Base-by-base conservation (phyloP, 2,113 vertebrate genomes). In the Spermophilus dauricus region DNA sequence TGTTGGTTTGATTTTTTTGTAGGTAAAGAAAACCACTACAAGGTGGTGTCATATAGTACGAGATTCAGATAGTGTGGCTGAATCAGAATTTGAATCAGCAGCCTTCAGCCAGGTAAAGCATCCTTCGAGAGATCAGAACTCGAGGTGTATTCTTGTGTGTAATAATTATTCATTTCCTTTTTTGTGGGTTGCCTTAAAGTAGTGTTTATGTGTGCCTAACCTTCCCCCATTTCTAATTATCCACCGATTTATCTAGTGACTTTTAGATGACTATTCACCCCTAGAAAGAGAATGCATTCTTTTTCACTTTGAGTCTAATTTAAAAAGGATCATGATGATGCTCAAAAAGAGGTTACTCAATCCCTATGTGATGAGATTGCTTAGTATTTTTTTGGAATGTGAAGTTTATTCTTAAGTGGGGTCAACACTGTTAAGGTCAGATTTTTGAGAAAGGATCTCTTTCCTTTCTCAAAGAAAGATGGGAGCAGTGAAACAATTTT, bases 11-110 rank as follows among this genome's bases (percentile, higher is more conserved):
- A n/a, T 95, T 85, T 76, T 51, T 96, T 69, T 42, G 37, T 95
- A 98, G 98, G 97, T 97, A 72, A 98, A 95, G 86, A 97, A 97
- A 65, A 97, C 90, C 82, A n/a, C 96, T 4, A 7, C 96, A 80
- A 95, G 85, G 67, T 97, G 97, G 97, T 95, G 95, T 56, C 96
- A 82, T 26, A 39, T 87, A 1, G 70, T 92, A 28, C 98, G 98
- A 91, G 99, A 99, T 83, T 99, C 99, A 6, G 99, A 99, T 3
- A 99, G 99, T 2, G 84, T 99, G 0, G 98, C 97, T 32, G 99
- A 99, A 69, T 99, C 99, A 0, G 99, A 99, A 1, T 97, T 99
- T n/a, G 99, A 99, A 65, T 98, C 98, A 4, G 58, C 98, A 0
- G 93, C 96, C 18, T 98, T 98, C 58, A 93, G 97, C 95, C 99